Conservation (phyloP, 2,113 vertebrate genomes). For the Dicerorhinus sumatrensis region DNA sequence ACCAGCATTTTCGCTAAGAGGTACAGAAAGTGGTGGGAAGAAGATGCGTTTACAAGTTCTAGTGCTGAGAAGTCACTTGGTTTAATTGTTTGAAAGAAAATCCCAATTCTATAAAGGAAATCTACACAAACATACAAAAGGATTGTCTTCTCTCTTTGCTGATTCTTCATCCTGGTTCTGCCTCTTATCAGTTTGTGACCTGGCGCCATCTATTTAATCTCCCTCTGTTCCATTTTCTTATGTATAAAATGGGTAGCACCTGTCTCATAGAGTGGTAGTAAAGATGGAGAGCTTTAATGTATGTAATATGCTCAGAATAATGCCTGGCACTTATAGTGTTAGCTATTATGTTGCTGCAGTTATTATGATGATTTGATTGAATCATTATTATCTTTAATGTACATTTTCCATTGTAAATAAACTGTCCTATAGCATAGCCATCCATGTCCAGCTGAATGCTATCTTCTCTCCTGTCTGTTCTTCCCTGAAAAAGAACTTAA, state of each 20-base stretch:
- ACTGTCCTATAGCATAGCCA: not conserved
- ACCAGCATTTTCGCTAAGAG: not conserved
- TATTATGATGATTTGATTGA: not conserved
- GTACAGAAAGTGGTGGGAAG: not conserved
- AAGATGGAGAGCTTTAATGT: not conserved
- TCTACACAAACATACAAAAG: not conserved
- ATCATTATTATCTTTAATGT: not conserved
- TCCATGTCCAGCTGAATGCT: not conserved
- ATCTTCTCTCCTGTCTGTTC: not conserved
- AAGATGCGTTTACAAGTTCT: not conserved
- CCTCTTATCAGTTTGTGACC: no score
- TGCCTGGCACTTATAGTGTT: not conserved
- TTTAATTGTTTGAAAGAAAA: conserved; percentile 6
- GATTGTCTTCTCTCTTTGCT: conserved; percentile 11
- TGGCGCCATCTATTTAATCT: not conserved
- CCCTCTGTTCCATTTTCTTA: not conserved
- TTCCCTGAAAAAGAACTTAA: not conserved
- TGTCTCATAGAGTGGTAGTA: not conserved
- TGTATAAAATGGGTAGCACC: not conserved
- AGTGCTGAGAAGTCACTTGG: not conserved
- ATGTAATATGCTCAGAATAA: not conserved
- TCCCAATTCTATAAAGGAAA: not conserved
- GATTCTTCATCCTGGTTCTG: not conserved
- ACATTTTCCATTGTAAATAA: not conserved
- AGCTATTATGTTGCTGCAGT: not conserved